Evolutionary conservation across 2,888 invertebrate genomes (phyloP), one percentile per base, ranked within the genome.

Genomic region (Spodoptera picta): DNA sequence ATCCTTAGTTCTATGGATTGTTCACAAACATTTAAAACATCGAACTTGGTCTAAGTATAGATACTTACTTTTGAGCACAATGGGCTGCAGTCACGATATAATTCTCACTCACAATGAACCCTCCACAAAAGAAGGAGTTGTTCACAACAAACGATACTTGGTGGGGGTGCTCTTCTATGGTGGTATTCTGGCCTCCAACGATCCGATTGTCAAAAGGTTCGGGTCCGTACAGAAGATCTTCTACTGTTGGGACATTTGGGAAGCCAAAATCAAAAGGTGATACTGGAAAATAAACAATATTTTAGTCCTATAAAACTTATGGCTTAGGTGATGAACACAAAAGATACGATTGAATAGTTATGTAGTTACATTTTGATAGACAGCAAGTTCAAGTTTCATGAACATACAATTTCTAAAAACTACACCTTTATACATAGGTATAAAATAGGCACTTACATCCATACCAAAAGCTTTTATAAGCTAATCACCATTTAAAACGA

Each of bases 81-180:
- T 95, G 95, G 0, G 84, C 95, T 0, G 95, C 95, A 0, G 95
- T 95, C n/a, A 93, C 36, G 12, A 95, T 91, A 66, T 91, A 93
- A 14, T 87, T 83, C 53, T 90, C 83, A 54, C 91, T 94, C 48
- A 95, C 81, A 9, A 95, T 93, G 63, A 92, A 91, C 0, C 95
- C 95, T 0, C 95, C 95, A 55, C 95, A 95, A 73, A 92, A 91
- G 65, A 88, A 95, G 0, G 87, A 86, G 54, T 91, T 88, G 77
- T 92, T 89, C 6, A 89, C 90, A 31, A 92, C 86, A 24, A 95
- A 91, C 0, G 94, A 94, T 4, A 93, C 91, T 77, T 95, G 95
- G 77, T 92, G 89, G 0, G 95, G 95, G 57, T 91, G 87, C 42
- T 93, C 89, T 27, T 89, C 89, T 24, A 91, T 92, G 9, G 77